These are phyloP conservation scores for Amblyjoppa fuscipennis DNA, from an alignment of 2,888 invertebrate genomes.

Conservation along the genomic window DNA sequence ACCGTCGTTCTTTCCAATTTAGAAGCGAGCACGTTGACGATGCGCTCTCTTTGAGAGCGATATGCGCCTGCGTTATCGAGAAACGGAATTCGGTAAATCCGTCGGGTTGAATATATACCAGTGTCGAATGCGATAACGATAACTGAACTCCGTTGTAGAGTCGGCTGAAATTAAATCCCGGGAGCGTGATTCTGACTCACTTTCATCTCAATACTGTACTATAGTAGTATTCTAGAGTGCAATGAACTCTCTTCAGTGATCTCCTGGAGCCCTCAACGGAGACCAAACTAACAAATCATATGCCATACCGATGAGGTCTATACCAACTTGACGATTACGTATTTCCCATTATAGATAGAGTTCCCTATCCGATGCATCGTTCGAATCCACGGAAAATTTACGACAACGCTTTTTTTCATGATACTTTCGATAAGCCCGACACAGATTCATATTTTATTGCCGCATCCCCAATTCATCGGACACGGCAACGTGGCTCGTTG, in stretches of 20 bases:
- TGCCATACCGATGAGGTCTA: conserved; percentile 33
- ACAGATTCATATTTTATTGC: conserved; percentile 20
- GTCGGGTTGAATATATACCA: background rate
- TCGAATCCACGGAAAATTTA: conserved; percentile 34
- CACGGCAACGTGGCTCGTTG: conserved; percentile 25
- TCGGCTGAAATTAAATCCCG: conserved; percentile 18
- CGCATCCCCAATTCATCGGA: background rate
- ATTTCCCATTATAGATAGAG: conserved; percentile 60
- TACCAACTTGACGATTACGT: conserved; percentile 54
- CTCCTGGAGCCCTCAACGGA: conserved; percentile 50
- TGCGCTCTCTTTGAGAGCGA: conserved; percentile 23
- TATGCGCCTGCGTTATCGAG: conserved; percentile 29
- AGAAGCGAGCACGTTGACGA: conserved; percentile 21
- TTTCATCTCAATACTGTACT: conserved; percentile 41
- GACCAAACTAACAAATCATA: conserved; percentile 51
- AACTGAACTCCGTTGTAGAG: conserved; percentile 9
- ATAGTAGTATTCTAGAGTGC: conserved; percentile 52
- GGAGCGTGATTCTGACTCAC: conserved; percentile 56
- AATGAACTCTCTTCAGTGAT: conserved; percentile 58
- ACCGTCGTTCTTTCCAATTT: conserved; percentile 10
- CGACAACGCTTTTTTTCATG: conserved; percentile 38
- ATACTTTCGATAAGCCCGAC: conserved; percentile 40
- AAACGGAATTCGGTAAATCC: conserved; percentile 35
- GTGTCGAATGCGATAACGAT: conserved; percentile 25
- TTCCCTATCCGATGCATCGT: conserved; percentile 42